Percentiles rank a stretch among this genome's conserved stretches.
phyloP scores from a whole-genome alignment of 2,113 vertebrate species.

The Crypturellus undulatus region DNA sequence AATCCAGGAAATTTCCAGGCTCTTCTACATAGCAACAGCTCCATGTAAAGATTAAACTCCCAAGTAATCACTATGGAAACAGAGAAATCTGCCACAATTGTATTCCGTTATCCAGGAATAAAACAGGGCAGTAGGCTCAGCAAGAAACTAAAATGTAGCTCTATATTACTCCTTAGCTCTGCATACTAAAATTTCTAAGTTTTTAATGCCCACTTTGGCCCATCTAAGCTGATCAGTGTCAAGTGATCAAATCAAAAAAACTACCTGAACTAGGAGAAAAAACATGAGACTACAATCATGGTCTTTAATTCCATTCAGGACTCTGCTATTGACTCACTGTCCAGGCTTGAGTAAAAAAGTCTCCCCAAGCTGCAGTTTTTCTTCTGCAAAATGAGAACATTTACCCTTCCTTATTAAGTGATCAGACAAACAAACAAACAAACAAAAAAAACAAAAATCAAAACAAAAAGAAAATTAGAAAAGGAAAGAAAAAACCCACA shows the following conservation, averaged over 20 bases:
- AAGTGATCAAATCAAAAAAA: background rate
- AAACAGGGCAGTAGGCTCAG: slow-evolving; percentile 1
- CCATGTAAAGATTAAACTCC: background rate
- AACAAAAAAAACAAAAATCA: background rate
- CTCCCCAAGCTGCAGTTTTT: background rate
- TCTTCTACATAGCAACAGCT: slow-evolving; percentile 9
- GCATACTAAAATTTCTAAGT: background rate
- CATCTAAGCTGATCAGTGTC: background rate
- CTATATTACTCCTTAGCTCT: background rate
- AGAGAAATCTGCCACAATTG: background rate
- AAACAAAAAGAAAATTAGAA: too few relatives aligned
- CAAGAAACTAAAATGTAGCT: background rate
- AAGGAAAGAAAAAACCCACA: background rate
- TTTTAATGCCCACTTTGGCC: background rate
- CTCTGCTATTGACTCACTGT: background rate
- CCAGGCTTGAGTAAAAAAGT: background rate
- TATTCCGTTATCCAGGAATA: background rate
- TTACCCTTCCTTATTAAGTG: background rate
- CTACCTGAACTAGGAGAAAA: background rate
- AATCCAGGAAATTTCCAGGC: background rate
- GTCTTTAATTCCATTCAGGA: background rate
- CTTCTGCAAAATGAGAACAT: background rate
- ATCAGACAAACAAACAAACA: background rate
- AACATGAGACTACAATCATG: background rate
- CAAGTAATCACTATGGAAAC: slow-evolving; percentile 34